Evolutionary conservation across 2,888 invertebrate genomes (phyloP).

Genomic region (Heliconius charithonia): DNA sequence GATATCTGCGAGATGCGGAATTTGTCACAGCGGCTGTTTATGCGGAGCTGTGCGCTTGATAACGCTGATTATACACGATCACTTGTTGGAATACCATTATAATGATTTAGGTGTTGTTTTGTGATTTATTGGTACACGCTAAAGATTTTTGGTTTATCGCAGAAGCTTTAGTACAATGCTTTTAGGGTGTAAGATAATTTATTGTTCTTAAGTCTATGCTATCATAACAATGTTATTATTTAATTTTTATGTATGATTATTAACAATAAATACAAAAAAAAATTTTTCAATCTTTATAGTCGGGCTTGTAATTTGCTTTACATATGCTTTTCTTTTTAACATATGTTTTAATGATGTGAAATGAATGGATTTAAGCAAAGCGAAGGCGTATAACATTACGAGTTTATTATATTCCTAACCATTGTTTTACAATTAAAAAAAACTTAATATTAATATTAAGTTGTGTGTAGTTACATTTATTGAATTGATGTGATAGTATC

Average conservation of each 20-base stretch:
- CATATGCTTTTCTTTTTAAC: no score
- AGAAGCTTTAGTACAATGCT: not conserved
- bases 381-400: no score
- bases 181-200: not conserved
- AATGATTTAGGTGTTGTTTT: constrained; percentile 21
- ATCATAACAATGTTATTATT: not conserved
- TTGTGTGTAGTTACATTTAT: not conserved
- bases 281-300: no score
- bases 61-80: constrained; percentile 47
- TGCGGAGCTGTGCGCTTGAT: constrained; percentile 61
- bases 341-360: no score
- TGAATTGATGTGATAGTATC: not conserved
- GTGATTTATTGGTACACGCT: constrained; percentile 28
- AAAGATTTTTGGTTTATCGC: constrained; percentile 7
- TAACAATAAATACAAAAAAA: no score
- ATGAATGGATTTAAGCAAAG: no score
- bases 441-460: no score
- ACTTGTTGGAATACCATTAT: constrained; percentile 42
- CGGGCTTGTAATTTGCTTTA: not conserved
- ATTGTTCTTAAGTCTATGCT: not conserved
- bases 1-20: constrained; percentile 79
- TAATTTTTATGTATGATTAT: not conserved
- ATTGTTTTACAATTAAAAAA: no score
- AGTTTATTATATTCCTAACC: no score
- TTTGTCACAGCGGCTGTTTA: constrained; percentile 79